These are phyloP conservation scores for Spodoptera littoralis DNA, from an alignment of 2,888 invertebrate genomes.

Conservation along the genomic window DNA sequence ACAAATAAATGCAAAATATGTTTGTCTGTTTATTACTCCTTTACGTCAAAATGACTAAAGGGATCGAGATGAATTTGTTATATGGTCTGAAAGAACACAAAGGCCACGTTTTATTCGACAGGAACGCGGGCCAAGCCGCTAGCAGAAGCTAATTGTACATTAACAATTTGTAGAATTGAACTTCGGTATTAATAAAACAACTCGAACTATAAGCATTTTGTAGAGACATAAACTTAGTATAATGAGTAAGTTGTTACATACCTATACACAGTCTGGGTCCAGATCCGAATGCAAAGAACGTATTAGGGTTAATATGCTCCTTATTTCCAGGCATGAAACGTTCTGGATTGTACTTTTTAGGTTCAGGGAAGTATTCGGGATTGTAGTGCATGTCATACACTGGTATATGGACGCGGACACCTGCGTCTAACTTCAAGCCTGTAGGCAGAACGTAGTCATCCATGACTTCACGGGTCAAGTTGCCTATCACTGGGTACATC, in stretches of 20 bases:
- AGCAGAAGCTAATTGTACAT: too few species aligned
- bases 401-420: conserved; percentile 64
- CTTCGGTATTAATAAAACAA: too few species aligned
- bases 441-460: conserved; percentile 49
- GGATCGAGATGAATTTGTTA: too few species aligned
- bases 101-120: too few species aligned
- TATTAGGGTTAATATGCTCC: conserved; percentile 57
- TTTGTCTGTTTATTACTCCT: too few species aligned
- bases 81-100: too few species aligned
- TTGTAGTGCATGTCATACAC: conserved; percentile 63
- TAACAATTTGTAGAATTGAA: too few species aligned
- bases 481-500: conserved; percentile 67
- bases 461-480: conserved; percentile 69
- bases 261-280: conserved; percentile 67
- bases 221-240: not conserved
- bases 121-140: too few species aligned
- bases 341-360: conserved; percentile 63
- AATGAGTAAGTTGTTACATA: conserved; percentile 16
- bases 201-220: too few species aligned
- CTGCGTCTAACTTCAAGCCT: conserved; percentile 44
- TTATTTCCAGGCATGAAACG: conserved; percentile 63
- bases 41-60: too few species aligned
- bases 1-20: too few species aligned
- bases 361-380: conserved; percentile 65
- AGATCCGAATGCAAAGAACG: conserved; percentile 68